Conservation (phyloP, 2,113 vertebrate species). For the Peucedramus taeniatus region DNA sequence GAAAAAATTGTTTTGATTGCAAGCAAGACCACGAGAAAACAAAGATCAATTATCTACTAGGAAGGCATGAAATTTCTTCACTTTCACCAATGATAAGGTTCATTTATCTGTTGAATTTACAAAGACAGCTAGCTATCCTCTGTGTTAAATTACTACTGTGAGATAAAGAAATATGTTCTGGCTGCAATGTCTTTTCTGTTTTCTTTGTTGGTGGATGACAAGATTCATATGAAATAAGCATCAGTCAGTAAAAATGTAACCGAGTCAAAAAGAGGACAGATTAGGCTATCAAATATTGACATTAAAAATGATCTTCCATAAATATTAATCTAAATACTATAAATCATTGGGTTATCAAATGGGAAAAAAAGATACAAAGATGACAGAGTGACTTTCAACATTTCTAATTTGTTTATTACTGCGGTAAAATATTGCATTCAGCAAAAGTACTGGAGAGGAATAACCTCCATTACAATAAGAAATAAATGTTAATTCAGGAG, state of each 20-base stretch:
- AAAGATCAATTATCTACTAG: not conserved
- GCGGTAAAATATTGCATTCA: not conserved
- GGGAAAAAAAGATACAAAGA: not conserved
- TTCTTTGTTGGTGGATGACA: not conserved
- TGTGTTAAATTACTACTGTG: not conserved
- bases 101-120: not conserved
- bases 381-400: not conserved
- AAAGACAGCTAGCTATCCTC: not conserved
- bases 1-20: not conserved
- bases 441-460: not conserved
- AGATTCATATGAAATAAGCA: not conserved
- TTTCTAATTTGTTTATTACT: not conserved
- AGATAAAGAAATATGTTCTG: not conserved
- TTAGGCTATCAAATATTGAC: not conserved
- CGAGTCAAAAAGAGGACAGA: not conserved
- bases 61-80: not conserved
- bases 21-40: not conserved
- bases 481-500: not conserved
- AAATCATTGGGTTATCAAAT: not conserved
- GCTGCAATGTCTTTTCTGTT: not conserved
- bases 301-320: not conserved
- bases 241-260: not conserved
- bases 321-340: not conserved
- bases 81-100: not conserved
- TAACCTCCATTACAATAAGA: not conserved